Evolutionary conservation across 2,888 invertebrate species (phyloP).

Genomic region (Oxytorus armatus): DNA sequence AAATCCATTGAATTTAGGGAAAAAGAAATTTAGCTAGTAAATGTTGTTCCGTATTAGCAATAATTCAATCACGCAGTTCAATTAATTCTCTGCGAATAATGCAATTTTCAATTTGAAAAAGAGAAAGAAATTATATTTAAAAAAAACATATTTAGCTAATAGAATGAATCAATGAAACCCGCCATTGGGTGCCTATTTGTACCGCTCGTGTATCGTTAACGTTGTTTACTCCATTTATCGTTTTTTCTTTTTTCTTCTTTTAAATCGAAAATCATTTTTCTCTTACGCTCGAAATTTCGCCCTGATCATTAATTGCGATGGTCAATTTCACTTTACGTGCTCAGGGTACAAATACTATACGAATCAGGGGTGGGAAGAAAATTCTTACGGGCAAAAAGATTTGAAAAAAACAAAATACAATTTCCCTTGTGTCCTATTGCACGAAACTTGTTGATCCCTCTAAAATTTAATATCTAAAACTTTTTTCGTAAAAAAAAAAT

Average conservation of each 20-base stretch:
- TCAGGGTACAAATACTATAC: constrained; percentile 29
- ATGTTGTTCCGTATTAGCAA: constrained; percentile 58
- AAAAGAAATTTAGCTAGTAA: constrained; percentile 35
- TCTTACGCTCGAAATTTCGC: constrained; percentile 20
- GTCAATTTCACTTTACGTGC: constrained; percentile 41
- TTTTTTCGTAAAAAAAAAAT: not conserved
- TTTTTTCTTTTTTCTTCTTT: constrained; percentile 12
- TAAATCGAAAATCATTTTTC: not conserved
- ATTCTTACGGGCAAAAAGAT: constrained; percentile 34
- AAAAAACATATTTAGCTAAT: constrained; percentile 5
- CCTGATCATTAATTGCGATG: too few relatives aligned
- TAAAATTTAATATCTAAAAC: not conserved
- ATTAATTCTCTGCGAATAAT: constrained; percentile 45
- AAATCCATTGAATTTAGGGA: not conserved
- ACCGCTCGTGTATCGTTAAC: constrained; percentile 47
- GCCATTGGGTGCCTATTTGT: constrained; percentile 63
- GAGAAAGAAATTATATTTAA: constrained; percentile 2
- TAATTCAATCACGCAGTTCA: constrained; percentile 59
- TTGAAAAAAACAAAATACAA: constrained; percentile 18
- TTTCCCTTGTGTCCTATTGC: constrained; percentile 4
- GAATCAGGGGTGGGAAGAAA: constrained; percentile 3
- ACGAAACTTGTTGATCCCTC: not conserved
- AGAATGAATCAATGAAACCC: constrained; percentile 54
- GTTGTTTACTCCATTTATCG: constrained; percentile 36
- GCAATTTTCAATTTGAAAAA: constrained; percentile 30